Evolutionary conservation across 2,797 vertebrate genomes (phyloP).

Genomic region (Hyperoplus immaculatus): DNA sequence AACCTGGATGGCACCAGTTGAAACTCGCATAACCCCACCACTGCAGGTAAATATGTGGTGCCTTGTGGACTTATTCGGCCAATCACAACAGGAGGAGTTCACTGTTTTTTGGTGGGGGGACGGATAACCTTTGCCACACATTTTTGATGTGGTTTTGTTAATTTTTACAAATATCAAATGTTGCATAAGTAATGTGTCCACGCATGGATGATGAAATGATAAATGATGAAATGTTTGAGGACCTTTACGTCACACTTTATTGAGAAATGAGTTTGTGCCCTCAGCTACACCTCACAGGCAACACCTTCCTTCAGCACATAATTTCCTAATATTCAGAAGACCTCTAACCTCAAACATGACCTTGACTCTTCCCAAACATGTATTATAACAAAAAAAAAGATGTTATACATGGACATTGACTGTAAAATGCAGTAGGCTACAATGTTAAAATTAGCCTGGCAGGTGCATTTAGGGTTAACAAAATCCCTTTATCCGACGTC

Average conservation of each 20-base stretch:
- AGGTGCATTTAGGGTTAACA: accelerated
- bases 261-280: accelerated
- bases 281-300: background rate
- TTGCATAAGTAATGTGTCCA: background rate
- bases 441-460: background rate
- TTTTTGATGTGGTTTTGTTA: background rate
- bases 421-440: accelerated
- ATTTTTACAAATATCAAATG: background rate
- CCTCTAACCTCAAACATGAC: background rate
- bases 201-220: constrained; percentile 5
- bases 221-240: constrained; percentile 7
- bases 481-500: accelerated
- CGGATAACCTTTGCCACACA: background rate
- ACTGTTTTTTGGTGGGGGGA: constrained; percentile 3
- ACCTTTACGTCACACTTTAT: accelerated
- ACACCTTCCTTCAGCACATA: no score
- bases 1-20: constrained; percentile 54
- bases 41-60: constrained; percentile 5
- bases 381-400: no score
- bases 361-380: accelerated
- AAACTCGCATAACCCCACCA: constrained; percentile 45
- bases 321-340: background rate
- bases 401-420: accelerated
- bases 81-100: constrained; percentile 73
- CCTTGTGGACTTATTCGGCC: constrained; percentile 41